Evolutionary conservation across 1,140 invertebrate species (phyloP), one percentile per base, ranked within the genome.

Genomic region (Eupristina koningsbergeri): DNA sequence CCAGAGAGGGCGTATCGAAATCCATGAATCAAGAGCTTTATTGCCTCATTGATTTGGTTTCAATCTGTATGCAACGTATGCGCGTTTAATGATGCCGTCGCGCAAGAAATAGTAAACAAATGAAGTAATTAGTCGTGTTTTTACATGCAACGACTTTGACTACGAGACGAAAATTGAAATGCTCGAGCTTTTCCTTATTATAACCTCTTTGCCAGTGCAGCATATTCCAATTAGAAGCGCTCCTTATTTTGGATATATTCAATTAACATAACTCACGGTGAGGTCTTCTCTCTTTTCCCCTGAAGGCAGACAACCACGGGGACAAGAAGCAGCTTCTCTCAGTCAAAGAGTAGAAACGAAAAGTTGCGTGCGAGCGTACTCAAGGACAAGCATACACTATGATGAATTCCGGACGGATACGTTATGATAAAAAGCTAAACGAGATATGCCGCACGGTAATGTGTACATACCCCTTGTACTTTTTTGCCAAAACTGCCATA

Each of bases 251-350:
- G 36, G 34, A 71, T 77, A 73, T 83, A 87, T 90, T 90, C 88
- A 91, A 90, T 91, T 90, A 90, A 88, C 89, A 91, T 91, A 90
- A 91, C 90, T 91, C 90, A 89, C 78, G 26, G 79, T 81, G 84
- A 81, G 84, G 79, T 89, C 86, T 79, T 75, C 26, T 1, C 36
- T 53, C 45, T 11, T n/a, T 47, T 26, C 34, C 67, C 26, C 39
- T 36, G 45, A 13, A 19, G 0, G 50, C 47, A 73, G 64, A 9
- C 79, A 8, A 34, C 58, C 41, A 45, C 39, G 31, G 58, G 53
- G 8, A 63, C 53, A 58, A 64, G 77, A 78, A 73, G 63, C 41
- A 19, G 47, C 81, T 73, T 53, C 81, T 53, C 81, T 69, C 69
- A 76, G 81, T 69, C 63, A 67, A 58, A 53, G 45, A 45, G 47